Evolutionary conservation across 1,140 invertebrate species (phyloP), one percentile per base, ranked within the genome.

Genomic region (Pseudomyrmex cubaensis): DNA sequence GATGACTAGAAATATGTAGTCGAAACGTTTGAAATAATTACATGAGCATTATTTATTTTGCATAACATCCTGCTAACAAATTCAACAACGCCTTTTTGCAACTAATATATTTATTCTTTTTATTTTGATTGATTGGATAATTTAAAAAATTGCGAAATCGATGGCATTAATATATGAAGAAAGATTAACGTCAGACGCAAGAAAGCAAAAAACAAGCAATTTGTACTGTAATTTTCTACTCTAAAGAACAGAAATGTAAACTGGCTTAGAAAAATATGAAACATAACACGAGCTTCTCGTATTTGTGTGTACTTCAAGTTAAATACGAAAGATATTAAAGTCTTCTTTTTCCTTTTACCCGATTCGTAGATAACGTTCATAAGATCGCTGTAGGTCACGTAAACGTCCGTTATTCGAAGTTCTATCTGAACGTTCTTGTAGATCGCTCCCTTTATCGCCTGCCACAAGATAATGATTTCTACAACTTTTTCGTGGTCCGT

Each of bases 311-410:
- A 22, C 54, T 80, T 59, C 35, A 80, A 80, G 76, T 44, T 80
- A 80, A 80, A 80, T 80, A 80, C 76, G 44, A 72, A 61, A 72
- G 76, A 80, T 80, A 80, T 80, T 80, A 78, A 70, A 70, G 64
- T 78, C 76, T 2, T 48, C 76, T 78, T 66, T n/a, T 77, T 78
- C 20, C 52, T 48, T 78, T 78, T 67, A 52, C 3, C 62, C 22
- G 50, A 62, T 35, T 66, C 48, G 76, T 66, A 22, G 22, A 50
- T 59, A 78, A 80, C 76, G 76, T 52, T 80, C 76, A 35, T 70
- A 80, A 80, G 76, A 80, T 80, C 76, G 76, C 44, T 70, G 76
- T 70, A 80, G 72, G 76, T 80, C 76, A 80, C 76, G 76, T 80
- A 80, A 80, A 80, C 66, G 76, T 80, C 76, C 76, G 76, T 80